Percentiles rank a stretch among this genome's conserved stretches.
Conservation (phyloP, 2,888 invertebrate species). For the Melolontha melolontha region DNA sequence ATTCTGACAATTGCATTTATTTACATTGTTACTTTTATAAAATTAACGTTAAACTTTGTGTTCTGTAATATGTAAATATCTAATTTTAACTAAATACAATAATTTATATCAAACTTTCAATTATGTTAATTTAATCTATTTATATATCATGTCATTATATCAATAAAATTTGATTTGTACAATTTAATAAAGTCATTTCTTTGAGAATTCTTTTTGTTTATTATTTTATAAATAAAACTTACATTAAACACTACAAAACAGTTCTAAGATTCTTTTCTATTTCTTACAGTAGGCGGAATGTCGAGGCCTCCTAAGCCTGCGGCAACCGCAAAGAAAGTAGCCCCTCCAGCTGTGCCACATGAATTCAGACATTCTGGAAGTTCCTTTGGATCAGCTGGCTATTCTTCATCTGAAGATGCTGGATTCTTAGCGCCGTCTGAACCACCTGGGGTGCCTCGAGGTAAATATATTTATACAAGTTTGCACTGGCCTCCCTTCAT, state of each 20-base stretch:
- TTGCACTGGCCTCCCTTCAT: background rate
- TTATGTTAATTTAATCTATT: too few relatives aligned
- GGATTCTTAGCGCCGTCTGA: slow-evolving; percentile 74
- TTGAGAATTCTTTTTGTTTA: too few relatives aligned
- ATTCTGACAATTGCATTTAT: too few relatives aligned
- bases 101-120: too few relatives aligned
- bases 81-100: too few relatives aligned
- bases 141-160: too few relatives aligned
- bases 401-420: slow-evolving; percentile 82
- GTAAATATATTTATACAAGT: slow-evolving; percentile 44
- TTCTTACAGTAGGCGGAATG: slow-evolving; percentile 87
- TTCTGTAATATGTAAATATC: too few relatives aligned
- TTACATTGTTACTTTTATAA: too few relatives aligned
- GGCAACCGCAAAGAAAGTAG: slow-evolving; percentile 90
- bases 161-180: too few relatives aligned
- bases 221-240: slow-evolving; percentile 1
- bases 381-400: slow-evolving; percentile 82
- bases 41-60: too few relatives aligned
- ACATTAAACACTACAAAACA: background rate
- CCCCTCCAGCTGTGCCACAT: slow-evolving; percentile 88
- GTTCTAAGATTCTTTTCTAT: slow-evolving; percentile 55
- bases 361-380: slow-evolving; percentile 84
- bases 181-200: too few relatives aligned
- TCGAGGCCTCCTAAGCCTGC: slow-evolving; percentile 85
- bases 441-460: slow-evolving; percentile 63